Base-by-base conservation (phyloP, 2,888 invertebrate genomes). In the Capitulum mitella region DNA sequence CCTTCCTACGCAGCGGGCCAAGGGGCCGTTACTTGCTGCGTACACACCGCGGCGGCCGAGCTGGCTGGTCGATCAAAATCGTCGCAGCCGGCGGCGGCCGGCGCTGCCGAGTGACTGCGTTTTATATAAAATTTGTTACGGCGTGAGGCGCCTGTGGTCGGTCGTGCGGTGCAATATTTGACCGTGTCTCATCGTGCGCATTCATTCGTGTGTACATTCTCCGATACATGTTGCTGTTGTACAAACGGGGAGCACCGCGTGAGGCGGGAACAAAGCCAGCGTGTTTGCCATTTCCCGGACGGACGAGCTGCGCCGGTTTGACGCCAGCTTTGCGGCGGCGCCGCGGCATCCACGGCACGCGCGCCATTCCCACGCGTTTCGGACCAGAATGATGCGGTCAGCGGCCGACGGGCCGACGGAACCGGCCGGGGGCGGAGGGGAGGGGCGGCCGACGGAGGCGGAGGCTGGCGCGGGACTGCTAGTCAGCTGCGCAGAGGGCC, bases 121-220 rank as follows among this genome's bases (percentile, higher is more conserved):
- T 58, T 58, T 58, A 58, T 58, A 58, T 12, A 26, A 29, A 58
- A 3, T 58, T 58, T 58, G 58, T 58, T 58, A 58, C 58, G 58
- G 12, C 29, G 12, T 43, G 43, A 8, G 43, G 58, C 54, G 26
- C n/a, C n/a, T n/a, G 58, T 58, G n/a, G n/a, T n/a, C n/a, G n/a
- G n/a, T n/a, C n/a, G 8, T 10, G 58, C 29, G 58, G 58, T 29
- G 58, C 58, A 5, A 58, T 12, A n/a, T 10, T 26, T 58, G n/a
- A 58, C 58, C 58, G 29, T 58, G 58, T 58, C n/a, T 58, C 29
- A 58, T 58, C 58, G 58, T 58, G 58, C 58, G 29, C 58, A n/a
- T 58, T 29, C 58, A 58, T 58, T 58, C 58, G 58, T 58, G 58
- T 29, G 58, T n/a, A 10, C 10, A 3, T 58, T 29, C 10, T 10